A percentile compares a stretch with the other conserved stretches of the same genome.
Evolutionary conservation across 2,888 invertebrate species (phyloP).

Genomic region (Dioctria linearis): DNA sequence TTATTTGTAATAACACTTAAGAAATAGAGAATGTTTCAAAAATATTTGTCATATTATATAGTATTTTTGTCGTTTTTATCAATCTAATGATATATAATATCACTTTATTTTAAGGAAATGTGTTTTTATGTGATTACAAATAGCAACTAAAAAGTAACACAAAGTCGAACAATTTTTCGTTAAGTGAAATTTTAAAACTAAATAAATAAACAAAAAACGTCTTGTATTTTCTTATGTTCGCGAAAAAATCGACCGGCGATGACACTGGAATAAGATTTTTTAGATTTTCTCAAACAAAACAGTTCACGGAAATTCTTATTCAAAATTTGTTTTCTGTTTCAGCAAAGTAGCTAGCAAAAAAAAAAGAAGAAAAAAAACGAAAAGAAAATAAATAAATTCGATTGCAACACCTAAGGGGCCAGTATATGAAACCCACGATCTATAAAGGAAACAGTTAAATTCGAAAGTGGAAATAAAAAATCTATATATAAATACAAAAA

Average conservation of each 20-base stretch:
- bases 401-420: not conserved
- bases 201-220: not conserved
- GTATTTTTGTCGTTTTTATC: slow-evolving; percentile 35
- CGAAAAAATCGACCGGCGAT: too few species aligned
- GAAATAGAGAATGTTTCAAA: slow-evolving; percentile 19
- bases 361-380: not conserved
- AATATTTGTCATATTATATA: slow-evolving; percentile 50
- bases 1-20: slow-evolving; percentile 24
- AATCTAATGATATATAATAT: slow-evolving; percentile 50
- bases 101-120: slow-evolving; percentile 43
- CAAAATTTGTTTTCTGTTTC: too few species aligned
- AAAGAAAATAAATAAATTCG: not conserved
- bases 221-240: not conserved
- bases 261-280: too few species aligned
- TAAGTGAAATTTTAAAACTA: not conserved
- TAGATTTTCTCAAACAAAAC: too few species aligned
- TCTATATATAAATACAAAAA: not conserved
- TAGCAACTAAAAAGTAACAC: slow-evolving; percentile 27
- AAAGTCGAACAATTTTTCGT: not conserved
- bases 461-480: not conserved
- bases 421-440: too few species aligned
- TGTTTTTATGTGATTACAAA: slow-evolving; percentile 29
- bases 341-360: too few species aligned
- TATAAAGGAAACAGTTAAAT: not conserved
- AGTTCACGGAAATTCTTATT: too few species aligned